A percentile compares a stretch with the other conserved stretches of the same genome.
These are phyloP conservation scores for Dimorphilus gyrociliatus DNA, from an alignment of 2,888 invertebrate species.

Conservation along the genomic window DNA sequence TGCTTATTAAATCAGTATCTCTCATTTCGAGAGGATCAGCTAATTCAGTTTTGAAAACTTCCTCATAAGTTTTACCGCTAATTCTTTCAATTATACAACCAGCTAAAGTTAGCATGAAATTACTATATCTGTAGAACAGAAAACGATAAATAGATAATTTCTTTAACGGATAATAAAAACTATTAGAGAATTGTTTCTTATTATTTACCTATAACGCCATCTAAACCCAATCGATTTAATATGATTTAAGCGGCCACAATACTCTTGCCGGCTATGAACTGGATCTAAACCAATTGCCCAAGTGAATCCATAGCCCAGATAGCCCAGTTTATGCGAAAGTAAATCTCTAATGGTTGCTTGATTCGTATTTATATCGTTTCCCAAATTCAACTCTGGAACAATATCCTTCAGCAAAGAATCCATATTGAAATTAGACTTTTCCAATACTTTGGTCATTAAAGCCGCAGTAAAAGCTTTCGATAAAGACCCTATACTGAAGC, in stretches of 20 bases:
- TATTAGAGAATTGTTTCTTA: no score
- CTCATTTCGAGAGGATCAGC: constrained; percentile 6
- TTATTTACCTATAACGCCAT: no score
- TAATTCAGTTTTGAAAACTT: constrained; percentile 3
- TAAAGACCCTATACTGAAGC: constrained; percentile 2
- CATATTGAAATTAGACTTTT: constrained; percentile 2
- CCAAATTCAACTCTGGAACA: constrained; percentile 1
- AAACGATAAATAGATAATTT: no score
- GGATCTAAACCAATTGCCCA: not conserved
- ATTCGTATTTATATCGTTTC: not conserved
- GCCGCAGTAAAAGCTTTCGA: constrained; percentile 5
- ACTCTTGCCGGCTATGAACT: no score
- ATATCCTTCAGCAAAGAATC: constrained; percentile 4
- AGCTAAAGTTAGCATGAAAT: constrained; percentile 5
- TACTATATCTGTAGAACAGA: no score
- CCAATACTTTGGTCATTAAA: constrained; percentile 1
- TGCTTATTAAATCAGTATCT: constrained; percentile 1
- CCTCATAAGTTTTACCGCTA: constrained; percentile 1
- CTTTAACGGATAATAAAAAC: no score
- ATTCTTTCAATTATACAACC: constrained; percentile 3
- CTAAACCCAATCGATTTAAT: no score
- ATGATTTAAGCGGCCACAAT: no score
- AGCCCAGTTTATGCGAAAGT: constrained; percentile 4
- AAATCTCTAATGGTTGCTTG: constrained; percentile 5
- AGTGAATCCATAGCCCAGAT: not conserved